These are phyloP conservation scores for Poicephalus gulielmi DNA, from an alignment of 2,113 vertebrate species.

Conservation along the genomic window DNA sequence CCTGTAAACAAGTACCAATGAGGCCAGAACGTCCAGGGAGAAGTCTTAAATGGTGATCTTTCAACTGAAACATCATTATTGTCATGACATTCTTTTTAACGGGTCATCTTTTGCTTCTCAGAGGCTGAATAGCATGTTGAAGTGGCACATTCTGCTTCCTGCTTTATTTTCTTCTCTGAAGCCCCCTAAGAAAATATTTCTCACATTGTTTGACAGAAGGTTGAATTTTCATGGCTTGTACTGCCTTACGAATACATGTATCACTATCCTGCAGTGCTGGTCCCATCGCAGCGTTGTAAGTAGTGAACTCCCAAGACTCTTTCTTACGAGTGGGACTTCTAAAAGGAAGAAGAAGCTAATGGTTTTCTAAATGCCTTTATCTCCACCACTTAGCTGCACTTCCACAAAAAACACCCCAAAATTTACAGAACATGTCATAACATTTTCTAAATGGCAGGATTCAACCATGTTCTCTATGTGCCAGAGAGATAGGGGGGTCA, in stretches of 20 bases:
- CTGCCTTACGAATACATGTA: neutral
- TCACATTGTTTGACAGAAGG: neutral
- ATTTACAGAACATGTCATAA: neutral
- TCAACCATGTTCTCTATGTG: neutral
- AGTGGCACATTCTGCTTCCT: neutral
- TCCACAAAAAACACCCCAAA: neutral
- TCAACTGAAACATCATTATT: neutral
- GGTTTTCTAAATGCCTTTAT: neutral
- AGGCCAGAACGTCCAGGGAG: neutral
- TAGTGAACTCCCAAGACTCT: neutral
- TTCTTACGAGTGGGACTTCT: neutral
- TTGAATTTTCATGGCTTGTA: neutral
- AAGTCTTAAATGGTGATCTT: neutral
- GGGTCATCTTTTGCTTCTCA: neutral
- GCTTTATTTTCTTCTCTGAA: neutral
- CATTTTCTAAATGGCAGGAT: neutral
- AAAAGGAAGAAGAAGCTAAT: neutral
- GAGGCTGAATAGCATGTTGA: neutral
- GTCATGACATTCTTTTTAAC: neutral
- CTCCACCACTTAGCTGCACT: neutral
- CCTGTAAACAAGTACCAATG: neutral
- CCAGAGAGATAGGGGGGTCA: neutral
- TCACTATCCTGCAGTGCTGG: neutral
- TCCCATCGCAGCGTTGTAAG: neutral
- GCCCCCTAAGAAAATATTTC: neutral